Base-by-base conservation (phyloP, 2,888 invertebrate species). In the Exocentrus adspersus region DNA sequence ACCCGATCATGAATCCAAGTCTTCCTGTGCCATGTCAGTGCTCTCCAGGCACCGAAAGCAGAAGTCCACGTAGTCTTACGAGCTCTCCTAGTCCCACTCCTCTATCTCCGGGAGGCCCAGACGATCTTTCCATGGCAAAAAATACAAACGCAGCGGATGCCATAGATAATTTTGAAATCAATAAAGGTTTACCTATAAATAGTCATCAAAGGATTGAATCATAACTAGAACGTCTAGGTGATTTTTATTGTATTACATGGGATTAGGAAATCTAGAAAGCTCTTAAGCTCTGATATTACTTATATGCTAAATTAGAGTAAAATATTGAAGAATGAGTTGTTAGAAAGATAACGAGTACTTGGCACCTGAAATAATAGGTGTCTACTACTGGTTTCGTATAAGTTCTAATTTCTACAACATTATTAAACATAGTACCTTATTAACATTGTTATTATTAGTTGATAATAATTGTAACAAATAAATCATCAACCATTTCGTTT, bases 21-120 rank as follows among this genome's bases (percentile, higher is more conserved):
- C 66, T 77, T 32, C 78, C 78, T 12, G 67, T 69, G 16, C 65
- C 69, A 9, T 81, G 78, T 65, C 80, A 80, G 0, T 81, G 81
- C 62, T 82, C 83, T 7, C 81, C 82, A 19, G 74, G 73, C 16
- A 72, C 75, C 2, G 78, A 75, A 45, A 77, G 73, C 48, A 67
- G 74, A 37, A 79, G 78, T 67, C 78, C 79, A 1, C 63, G 69
- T 4, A 78, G 73, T 58, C 66, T 64, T 17, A 68, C 71, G 30
- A 77, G 75, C 67, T 79, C 74, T 30, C 77, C 71, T 67, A 79
- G 79, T 43, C 79, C 80, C 0, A 69, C 78, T 24, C 75, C 80
- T 42, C 65, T 80, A 7, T 81, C 81, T 6, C 81, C 82, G 6
- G 80, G 79, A 10, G 78, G 79, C 10, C 82, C 82, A 0, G 79